phyloP scores from a whole-genome alignment of 2,113 vertebrate genomes.

The Platichthys flesus region DNA sequence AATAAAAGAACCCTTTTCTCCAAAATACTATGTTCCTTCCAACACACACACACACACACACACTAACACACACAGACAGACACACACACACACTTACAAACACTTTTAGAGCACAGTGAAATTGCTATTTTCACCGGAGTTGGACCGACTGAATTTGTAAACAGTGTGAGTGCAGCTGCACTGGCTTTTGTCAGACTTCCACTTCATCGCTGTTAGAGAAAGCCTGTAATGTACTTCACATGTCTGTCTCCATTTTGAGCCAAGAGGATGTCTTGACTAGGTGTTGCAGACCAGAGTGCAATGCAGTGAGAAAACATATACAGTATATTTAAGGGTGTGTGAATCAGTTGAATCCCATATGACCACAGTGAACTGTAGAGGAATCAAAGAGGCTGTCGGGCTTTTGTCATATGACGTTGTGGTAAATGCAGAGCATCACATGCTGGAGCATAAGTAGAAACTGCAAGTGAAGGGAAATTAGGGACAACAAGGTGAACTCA shows the following conservation, averaged over 20 bases:
- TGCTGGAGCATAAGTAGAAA: neutral
- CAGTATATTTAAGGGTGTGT: neutral
- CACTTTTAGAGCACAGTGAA: conserved; percentile 40
- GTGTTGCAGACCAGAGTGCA: neutral
- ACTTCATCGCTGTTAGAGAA: conserved; percentile 15
- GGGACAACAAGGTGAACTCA: neutral
- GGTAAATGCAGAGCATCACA: neutral
- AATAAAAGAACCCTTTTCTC: conserved; percentile 54
- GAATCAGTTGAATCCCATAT: neutral
- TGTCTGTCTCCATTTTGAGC: neutral
- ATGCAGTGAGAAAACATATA: neutral
- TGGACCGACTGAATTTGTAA: conserved; percentile 36
- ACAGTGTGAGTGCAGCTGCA: conserved; percentile 40
- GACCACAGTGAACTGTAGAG: neutral
- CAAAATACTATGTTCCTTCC: conserved; percentile 49
- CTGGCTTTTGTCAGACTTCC: conserved; percentile 43
- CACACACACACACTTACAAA: conserved; percentile 37
- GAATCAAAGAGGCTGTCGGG: neutral
- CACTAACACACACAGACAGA: conserved; percentile 38
- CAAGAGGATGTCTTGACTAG: neutral
- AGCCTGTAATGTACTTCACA: neutral
- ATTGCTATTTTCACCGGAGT: conserved; percentile 25
- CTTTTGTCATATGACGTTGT: neutral
- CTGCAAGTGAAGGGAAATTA: neutral
- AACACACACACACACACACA: conserved; percentile 38